Evolutionary conservation across 2,113 vertebrate species (phyloP), one percentile per base, ranked within the genome.

Genomic region (Epinephelus moara): DNA sequence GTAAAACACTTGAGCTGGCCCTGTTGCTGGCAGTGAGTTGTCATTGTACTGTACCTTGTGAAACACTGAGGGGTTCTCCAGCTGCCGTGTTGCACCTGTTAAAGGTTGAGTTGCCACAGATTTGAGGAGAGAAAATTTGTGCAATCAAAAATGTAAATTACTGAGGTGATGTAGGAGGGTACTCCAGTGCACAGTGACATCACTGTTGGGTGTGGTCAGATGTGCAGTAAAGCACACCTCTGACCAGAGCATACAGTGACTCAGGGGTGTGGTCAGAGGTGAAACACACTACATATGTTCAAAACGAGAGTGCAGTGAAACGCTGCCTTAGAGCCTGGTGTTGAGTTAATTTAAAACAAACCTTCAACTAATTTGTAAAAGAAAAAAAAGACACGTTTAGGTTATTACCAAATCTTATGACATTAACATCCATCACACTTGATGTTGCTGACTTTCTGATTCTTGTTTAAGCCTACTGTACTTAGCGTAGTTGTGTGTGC

Each of bases 1-100:
- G 86, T 93, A 92, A 94, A 94, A 92, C 91, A 91, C 92, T 93
- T 81, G 79, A 90, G 91, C 89, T 70, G 87, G 78, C 80, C 86
- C 89, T 92, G 91, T 86, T 88, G 88, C 89, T 80, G 85, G 42
- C 81, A 75, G 49, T 79, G 81, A 88, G 69, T 85, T 88, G 92
- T 93, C 88, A 90, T 92, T 90, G 89, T 88, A 82, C 85, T 89
- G 89, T 88, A 91, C 81, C 81, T 84, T 82, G 73, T 84, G 85
- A 80, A 91, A 82, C 71, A 78, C 78, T 25, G 69, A 78, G 88
- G 85, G 67, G 57, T 70, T 80, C 82, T 85, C 85, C 88, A 85
- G 71, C 76, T 80, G 84, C 84, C 7, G 3, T 25, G 18, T 17
- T 59, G 70, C 87, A 88, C 81, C 82, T 86, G 84, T 37, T 85